A percentile compares a stretch with the other conserved stretches of the same genome.
Evolutionary conservation across 64 coral and sea anemone genomes (phyloP).

Genomic region (Anthopleura sola): DNA sequence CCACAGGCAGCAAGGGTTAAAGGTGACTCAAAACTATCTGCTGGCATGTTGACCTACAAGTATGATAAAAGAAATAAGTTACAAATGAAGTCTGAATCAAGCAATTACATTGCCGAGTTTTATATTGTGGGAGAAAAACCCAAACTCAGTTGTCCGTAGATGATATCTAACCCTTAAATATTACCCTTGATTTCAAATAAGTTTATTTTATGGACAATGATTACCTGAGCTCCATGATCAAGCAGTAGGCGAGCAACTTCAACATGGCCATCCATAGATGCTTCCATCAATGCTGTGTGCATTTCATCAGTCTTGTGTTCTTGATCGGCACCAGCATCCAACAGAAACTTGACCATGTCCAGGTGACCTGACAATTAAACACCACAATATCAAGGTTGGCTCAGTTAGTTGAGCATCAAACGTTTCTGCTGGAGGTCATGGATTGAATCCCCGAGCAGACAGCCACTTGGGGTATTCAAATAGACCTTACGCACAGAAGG

Average conservation of each 20-base stretch:
- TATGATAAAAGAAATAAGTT: no score
- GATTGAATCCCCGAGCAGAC: not conserved
- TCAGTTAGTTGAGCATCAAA: no score
- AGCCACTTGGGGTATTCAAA: no score
- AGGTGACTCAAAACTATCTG: conserved; percentile 98
- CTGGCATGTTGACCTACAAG: conserved; percentile 94
- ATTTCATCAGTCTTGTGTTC: conserved; percentile 99
- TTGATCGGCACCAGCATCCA: conserved; percentile 99
- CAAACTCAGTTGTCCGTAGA: no score
- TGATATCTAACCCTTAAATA: no score
- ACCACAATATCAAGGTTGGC: not conserved
- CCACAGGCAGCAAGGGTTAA: conserved; percentile 96
- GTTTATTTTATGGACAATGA: not conserved
- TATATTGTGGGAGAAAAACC: no score
- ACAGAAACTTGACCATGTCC: conserved; percentile 96
- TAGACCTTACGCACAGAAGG: no score
- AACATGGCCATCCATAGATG: conserved; percentile 99
- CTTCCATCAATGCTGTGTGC: conserved; percentile 99
- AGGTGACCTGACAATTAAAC: conserved; percentile 62
- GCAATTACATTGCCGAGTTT: no score
- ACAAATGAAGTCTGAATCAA: no score
- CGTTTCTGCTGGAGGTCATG: no score
- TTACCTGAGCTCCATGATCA: conserved; percentile 91
- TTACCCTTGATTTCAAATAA: no score
- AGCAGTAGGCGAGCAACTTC: conserved; percentile 90